Percentiles rank a stretch among this genome's conserved stretches.
Evolutionary conservation across 1,140 invertebrate genomes (phyloP).

Genomic region (Araneus ventricosus): DNA sequence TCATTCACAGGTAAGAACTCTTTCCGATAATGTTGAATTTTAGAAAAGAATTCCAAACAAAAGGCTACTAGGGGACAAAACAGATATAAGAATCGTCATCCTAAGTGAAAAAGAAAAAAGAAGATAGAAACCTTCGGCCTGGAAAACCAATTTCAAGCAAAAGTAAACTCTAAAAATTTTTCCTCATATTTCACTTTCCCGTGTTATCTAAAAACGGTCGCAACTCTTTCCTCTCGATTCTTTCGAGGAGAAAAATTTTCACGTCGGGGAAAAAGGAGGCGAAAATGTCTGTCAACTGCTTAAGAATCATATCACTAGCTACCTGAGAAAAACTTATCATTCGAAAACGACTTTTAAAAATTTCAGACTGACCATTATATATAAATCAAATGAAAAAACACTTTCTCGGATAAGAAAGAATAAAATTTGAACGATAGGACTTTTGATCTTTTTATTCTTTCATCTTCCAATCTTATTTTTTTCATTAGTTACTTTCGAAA

Average conservation of each 20-base stretch:
- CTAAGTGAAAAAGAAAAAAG: background rate
- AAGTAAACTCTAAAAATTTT: background rate
- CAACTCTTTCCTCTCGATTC: background rate
- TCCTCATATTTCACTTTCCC: background rate
- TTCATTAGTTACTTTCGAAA: too few relatives aligned
- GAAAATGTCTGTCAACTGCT: background rate
- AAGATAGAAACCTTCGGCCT: background rate
- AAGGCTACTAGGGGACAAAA: background rate
- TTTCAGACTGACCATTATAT: background rate
- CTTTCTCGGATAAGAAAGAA: background rate
- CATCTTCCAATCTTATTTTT: too few relatives aligned
- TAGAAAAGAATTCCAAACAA: background rate
- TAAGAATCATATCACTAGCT: background rate
- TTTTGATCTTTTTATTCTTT: background rate
- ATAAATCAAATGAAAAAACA: background rate
- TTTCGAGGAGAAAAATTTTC: background rate
- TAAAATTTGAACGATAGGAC: too few relatives aligned
- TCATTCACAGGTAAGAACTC: too few relatives aligned
- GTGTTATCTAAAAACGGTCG: background rate
- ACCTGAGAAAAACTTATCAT: too few relatives aligned
- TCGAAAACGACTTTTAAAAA: background rate
- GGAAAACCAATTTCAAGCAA: conserved; percentile 30
- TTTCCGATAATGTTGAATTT: too few relatives aligned
- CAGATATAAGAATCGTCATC: background rate
- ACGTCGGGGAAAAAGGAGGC: background rate